A percentile compares a stretch with the other conserved stretches of the same genome.
phyloP scores from a whole-genome alignment of 2,113 vertebrate species.

The Cyprinodon variegatus region DNA sequence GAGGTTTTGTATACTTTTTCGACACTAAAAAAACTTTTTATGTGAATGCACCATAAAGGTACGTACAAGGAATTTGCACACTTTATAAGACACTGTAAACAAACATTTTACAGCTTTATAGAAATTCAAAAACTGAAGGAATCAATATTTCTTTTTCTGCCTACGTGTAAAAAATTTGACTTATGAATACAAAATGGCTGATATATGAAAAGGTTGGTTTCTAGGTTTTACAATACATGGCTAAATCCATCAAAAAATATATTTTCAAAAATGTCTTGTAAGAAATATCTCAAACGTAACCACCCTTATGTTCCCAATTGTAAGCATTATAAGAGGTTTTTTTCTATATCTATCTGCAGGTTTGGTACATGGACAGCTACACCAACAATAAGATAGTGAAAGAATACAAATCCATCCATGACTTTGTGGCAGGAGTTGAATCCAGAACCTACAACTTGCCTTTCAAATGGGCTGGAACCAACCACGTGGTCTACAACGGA shows the following conservation, averaged over 20 bases:
- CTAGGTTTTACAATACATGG: not conserved
- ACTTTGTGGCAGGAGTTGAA: constrained; percentile 92
- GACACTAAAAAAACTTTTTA: too few species aligned
- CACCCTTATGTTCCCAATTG: not conserved
- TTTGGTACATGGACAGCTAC: constrained; percentile 99
- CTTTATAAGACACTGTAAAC: too few species aligned
- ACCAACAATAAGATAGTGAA: constrained; percentile 98
- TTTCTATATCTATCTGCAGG: constrained; percentile 73
- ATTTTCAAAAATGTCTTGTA: not conserved
- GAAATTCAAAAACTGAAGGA: not conserved
- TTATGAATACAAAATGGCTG: not conserved
- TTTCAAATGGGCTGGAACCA: constrained; percentile 98
- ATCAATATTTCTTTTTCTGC: not conserved
- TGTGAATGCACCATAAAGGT: too few species aligned
- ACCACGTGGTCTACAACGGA: constrained; percentile 97
- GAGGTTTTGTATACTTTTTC: too few species aligned
- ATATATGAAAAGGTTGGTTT: not conserved
- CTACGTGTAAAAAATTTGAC: not conserved
- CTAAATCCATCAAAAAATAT: not conserved
- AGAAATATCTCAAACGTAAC: not conserved
- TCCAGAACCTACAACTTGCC: constrained; percentile 96
- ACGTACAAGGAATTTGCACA: too few species aligned
- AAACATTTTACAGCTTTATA: not conserved
- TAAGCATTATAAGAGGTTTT: not conserved
- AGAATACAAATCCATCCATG: constrained; percentile 91